Percentiles rank a stretch among this genome's conserved stretches.
phyloP scores from a whole-genome alignment of 1,140 invertebrate species.

The Bombus fervidus region DNA sequence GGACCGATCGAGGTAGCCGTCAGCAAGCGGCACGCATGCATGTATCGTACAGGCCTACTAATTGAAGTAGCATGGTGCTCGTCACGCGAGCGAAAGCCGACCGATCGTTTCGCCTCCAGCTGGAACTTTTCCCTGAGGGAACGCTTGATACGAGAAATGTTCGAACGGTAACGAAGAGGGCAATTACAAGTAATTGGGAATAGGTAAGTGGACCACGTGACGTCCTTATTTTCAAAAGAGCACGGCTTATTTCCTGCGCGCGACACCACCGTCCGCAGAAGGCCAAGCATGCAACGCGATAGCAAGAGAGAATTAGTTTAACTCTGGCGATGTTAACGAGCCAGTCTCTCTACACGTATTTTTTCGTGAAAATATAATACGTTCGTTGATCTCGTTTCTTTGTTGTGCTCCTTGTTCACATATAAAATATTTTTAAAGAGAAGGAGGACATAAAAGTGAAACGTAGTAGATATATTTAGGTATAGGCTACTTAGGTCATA shows the following conservation, averaged over 20 bases:
- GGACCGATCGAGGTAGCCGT: constrained; percentile 10
- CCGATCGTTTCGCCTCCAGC: constrained; percentile 26
- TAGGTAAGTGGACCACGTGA: constrained; percentile 48
- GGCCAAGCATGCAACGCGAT: constrained; percentile 29
- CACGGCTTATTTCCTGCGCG: neutral
- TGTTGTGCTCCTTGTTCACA: no score
- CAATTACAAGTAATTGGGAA: constrained; percentile 65
- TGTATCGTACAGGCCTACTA: constrained; percentile 40
- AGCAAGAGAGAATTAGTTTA: constrained; percentile 14
- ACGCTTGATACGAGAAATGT: constrained; percentile 53
- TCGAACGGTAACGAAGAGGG: constrained; percentile 28
- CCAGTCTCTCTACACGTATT: neutral
- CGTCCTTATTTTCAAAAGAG: constrained; percentile 54
- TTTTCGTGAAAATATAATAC: neutral
- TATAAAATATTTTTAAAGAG: no score
- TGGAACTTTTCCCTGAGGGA: constrained; percentile 34
- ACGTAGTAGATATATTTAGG: no score
- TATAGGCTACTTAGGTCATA: no score
- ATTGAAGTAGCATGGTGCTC: constrained; percentile 55
- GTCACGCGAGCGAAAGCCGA: constrained; percentile 49
- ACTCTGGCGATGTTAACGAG: neutral
- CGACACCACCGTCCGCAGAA: neutral
- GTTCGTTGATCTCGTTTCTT: neutral
- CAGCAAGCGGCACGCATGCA: neutral
- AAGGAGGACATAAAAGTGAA: no score